A percentile compares a stretch with the other conserved stretches of the same genome.
phyloP scores from a whole-genome alignment of 2,888 invertebrate species.

The Xestia xanthographa region DNA sequence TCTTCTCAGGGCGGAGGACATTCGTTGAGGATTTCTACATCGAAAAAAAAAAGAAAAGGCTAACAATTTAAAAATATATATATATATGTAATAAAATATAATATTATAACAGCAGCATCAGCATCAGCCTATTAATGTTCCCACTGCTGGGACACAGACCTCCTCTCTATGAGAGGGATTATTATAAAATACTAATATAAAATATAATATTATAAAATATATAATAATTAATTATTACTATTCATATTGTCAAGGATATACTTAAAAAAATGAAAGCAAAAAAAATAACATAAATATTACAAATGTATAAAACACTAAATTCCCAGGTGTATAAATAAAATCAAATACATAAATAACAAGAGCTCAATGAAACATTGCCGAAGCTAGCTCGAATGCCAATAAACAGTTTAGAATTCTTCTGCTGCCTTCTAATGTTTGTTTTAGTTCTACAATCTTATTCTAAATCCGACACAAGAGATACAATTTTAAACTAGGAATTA shows the following conservation, averaged over 20 bases:
- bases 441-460: conserved; percentile 22
- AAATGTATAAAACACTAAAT: conserved; percentile 9
- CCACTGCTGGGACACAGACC: too few relatives aligned
- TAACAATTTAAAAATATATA: too few relatives aligned
- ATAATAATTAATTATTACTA: too few relatives aligned
- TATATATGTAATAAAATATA: too few relatives aligned
- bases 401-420: conserved; percentile 31
- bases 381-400: conserved; percentile 17
- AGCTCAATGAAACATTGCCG: conserved; percentile 15
- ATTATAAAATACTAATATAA: too few relatives aligned
- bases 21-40: background rate
- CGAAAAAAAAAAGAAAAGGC: background rate
- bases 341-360: conserved; percentile 18
- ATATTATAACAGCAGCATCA: too few relatives aligned
- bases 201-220: too few relatives aligned
- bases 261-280: background rate
- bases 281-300: background rate
- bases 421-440: conserved; percentile 22
- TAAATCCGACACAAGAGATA: conserved; percentile 15
- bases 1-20: too few relatives aligned
- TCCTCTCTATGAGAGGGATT: too few relatives aligned
- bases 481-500: conserved; percentile 22
- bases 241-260: background rate
- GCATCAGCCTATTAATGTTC: too few relatives aligned
- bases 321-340: conserved; percentile 12